Evolutionary conservation across 2,797 vertebrate genomes (phyloP), one percentile per base, ranked within the genome.

Genomic region (Acipenser transmontanus): DNA sequence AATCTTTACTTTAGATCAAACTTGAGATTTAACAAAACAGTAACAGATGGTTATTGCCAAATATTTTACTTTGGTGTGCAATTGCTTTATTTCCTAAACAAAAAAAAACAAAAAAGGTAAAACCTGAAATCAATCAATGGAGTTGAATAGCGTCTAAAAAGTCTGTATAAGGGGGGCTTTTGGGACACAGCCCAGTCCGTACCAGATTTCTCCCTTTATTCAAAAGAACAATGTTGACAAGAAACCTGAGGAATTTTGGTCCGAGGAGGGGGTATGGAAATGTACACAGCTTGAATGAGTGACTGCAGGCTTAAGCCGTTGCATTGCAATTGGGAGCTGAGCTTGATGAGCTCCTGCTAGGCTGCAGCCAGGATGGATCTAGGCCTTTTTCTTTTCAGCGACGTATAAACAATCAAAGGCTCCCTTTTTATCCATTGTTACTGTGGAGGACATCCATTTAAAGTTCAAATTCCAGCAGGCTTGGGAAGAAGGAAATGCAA

Each of bases 341-440:
- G 65, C 76, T 75, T 76, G 77, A 78, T 70, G 75, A 76, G 83
- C 72, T 82, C 73, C 75, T 80, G 77, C 78, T 75, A 82, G 75
- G 81, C 76, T 47, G 0, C 71, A 79, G 78, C 67, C 73, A 78
- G 81, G 83, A 85, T 80, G 77, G 80, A 81, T 81, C 78, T 82
- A 68, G 34, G 59, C 75, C 78, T 70, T 81, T 77, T 85, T 85
- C 78, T 81, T 81, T 71, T 68, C 69, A 1, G 69, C 65, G 69
- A 81, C 0, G 74, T 82, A 76, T 85, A 80, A 87, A 80, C 84
- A 87, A 82, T 87, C 85, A 85, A 85, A 85, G 82, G 74, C 76
- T 77, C 69, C 68, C 76, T 83, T 84, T 84, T 83, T 82, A 80
- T 83, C 81, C 81, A 74, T 87, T 87, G 84, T 87, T 80, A 64